Evolutionary conservation across 2,797 vertebrate species (phyloP), one percentile per base, ranked within the genome.

Genomic region (Xiphorhynchus erythropygius): DNA sequence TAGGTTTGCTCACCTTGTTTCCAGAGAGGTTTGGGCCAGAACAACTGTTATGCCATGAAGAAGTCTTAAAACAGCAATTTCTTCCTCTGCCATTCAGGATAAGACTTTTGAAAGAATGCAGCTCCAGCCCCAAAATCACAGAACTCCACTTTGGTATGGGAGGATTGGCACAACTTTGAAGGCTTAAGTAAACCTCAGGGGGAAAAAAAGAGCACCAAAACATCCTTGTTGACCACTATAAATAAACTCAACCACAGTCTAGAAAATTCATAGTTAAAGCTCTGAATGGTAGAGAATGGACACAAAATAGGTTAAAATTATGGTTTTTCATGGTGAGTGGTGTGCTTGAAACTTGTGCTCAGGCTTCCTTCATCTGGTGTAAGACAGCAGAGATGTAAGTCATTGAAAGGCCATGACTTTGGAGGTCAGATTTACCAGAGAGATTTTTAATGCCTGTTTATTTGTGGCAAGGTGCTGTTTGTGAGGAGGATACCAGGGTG

Each of bases 51-150:
- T 0, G 4, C 68, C 4, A 3, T n/a, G 7, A 5, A 44, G 55
- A 85, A 19, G 27, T 89, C 32, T 71, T 49, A n/a, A 68, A 90
- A 57, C 69, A 84, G 53, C 42, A 46, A 25, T 68, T 90, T 80
- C n/a, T 68, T 83, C 52, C 7, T 8, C 17, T 84, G 55, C 50
- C 50, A 46, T 83, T 70, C 59, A 57, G 77, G 59, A 49, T 42
- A 57, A 84, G 63, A 18, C 41, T 74, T 92, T 35, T 41, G 50
- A 84, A 89, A 65, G 32, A 82, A 55, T 17, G 56, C 52, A 77
- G 30, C 55, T 90, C 39, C 55, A 42, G 67, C 47, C 86, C 39
- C 67, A 33, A 37, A 74, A 71, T 87, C 56, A 6, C 18, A 7
- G 44, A 76, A 15, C 35, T 83, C 22, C 44, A 5, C 37, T 35